Evolutionary conservation across 2,797 vertebrate species (phyloP), one percentile per base, ranked within the genome.

Genomic region (Siniperca obscura): DNA sequence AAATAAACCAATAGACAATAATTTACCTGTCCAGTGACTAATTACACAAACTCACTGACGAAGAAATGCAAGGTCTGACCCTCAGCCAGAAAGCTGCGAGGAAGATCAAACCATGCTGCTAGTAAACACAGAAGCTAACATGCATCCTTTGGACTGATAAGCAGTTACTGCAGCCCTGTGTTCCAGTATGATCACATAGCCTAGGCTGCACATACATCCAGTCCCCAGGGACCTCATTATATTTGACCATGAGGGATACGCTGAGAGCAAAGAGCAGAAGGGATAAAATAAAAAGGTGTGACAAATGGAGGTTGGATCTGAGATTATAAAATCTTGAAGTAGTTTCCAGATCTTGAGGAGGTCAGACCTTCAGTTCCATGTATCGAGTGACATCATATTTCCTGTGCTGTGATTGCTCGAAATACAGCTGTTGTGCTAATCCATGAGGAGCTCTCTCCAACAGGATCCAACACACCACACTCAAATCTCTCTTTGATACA

Each of bases 351-450:
- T 70, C 61, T 89, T 70, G 65, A 70, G 27, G 38, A 69, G 48
- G 56, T 83, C 69, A 50, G 36, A 65, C n/a, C 36, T 17, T 69
- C 7, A 59, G 78, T 67, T 36, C 72, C 36, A 19, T n/a, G 27
- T 25, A 69, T 67, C 21, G 14, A 82, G 56, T 62, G 66, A 78
- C 78, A 73, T 83, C 67, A 46, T 40, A 64, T 77, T 77, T 52
- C 38, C 38, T 48, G 13, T 62, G 36, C 71, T 69, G 27, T 61
- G 50, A 74, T 13, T 83, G 38, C 70, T 79, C 60, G 27, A 73
- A 61, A 86, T 78, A 56, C 70, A 71, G 70, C 79, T 72, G 79
- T 62, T 69, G 74, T 50, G 70, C 62, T 68, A 89, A 85, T 86
- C 67, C 76, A 80, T 57, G 44, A 84, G 81, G 62, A 86, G 61